Evolutionary conservation across 2,888 invertebrate genomes (phyloP), one percentile per base, ranked within the genome.

Genomic region (Julus scanicus): DNA sequence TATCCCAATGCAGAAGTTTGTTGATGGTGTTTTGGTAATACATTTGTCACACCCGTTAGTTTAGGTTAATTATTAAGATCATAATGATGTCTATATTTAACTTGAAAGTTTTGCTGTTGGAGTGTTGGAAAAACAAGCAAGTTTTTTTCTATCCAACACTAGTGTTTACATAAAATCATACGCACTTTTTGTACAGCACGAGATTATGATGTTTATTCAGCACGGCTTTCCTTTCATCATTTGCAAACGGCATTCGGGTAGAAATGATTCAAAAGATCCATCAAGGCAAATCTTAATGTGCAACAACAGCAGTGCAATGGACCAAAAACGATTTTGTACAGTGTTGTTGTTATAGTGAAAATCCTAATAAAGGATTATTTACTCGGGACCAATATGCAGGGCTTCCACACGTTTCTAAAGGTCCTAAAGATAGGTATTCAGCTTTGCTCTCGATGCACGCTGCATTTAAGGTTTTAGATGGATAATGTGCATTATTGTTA

Each of bases 321-420:
- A 80, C 80, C 80, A 80, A 39, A 80, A 80, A 80, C 80, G 80
- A 80, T 80, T 80, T 80, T 80, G 39, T 80, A 80, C 80, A 80
- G 80, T 80, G 80, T 80, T 80, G 80, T 80, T 80, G 80, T 80
- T 80, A 80, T 1, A 80, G 80, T 15, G 80, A 80, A 80, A 80
- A 39, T 80, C 80, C 80, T 80, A 80, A 80, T 29, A 80, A 80
- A 39, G 80, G 80, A 37, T 29, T 80, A 80, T 80, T 80, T 80
- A 37, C 37, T 80, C 37, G 85, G 85, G 85, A 85, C 85, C 85
- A 85, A 85, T 85, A 44, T 17, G 44, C 44, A 48, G 85, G 85
- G 85, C 85, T 85, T 85, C 85, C 85, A 85, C 49, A 48, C 49
- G 85, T 85, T 85, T 20, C 6, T 44, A 37, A 80, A 39, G 4